phyloP scores from a whole-genome alignment of 2,113 vertebrate species.

The Odocoileus virginianus region DNA sequence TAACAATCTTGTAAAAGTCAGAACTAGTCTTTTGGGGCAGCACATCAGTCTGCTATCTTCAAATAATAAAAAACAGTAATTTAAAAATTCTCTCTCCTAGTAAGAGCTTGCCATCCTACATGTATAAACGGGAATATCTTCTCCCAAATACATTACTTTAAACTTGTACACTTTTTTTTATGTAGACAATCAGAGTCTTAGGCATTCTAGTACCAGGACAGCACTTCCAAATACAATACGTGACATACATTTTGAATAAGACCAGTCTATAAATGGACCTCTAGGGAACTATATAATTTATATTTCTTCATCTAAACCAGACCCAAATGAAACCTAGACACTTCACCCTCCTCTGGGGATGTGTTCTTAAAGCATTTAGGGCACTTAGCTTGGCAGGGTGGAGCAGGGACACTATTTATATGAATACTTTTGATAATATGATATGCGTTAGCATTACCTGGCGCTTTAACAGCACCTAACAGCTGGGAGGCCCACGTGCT shows the following conservation, averaged over 20 bases:
- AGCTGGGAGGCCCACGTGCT: not conserved
- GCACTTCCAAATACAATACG: not conserved
- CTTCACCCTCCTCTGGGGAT: not conserved
- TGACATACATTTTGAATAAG: not conserved
- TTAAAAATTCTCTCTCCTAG: not conserved
- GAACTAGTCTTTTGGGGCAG: not conserved
- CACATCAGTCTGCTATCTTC: not conserved
- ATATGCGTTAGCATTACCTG: not conserved
- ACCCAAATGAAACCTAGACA: not conserved
- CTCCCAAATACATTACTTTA: not conserved
- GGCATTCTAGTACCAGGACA: not conserved
- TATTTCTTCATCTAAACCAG: not conserved
- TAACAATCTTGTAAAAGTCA: constrained; percentile 13
- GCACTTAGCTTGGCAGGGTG: not conserved
- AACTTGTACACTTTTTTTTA: not conserved
- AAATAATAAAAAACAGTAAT: constrained; percentile 1
- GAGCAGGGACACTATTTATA: not conserved
- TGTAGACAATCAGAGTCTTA: not conserved
- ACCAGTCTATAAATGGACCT: not conserved
- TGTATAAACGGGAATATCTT: not conserved
- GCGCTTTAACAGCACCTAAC: not conserved
- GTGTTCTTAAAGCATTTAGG: not conserved
- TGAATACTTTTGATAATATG: not conserved
- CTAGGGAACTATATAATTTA: not conserved
- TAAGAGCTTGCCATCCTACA: not conserved